Percentiles rank a stretch among this genome's conserved stretches.
phyloP scores from a whole-genome alignment of 2,888 invertebrate species.

The Dicycla oo region DNA sequence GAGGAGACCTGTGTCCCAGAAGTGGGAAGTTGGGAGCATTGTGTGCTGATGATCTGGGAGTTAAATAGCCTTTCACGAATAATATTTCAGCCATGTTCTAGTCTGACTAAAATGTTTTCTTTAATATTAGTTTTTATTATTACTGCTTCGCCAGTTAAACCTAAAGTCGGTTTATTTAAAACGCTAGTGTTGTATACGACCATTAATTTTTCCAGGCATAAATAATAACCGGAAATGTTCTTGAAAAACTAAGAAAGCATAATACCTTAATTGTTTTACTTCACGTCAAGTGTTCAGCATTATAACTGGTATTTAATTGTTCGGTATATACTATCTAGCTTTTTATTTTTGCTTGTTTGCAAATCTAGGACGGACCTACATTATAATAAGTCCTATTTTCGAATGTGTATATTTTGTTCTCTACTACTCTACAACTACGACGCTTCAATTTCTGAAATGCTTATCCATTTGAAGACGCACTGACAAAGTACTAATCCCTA shows the following conservation, averaged over 20 bases:
- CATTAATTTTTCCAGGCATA: constrained; percentile 16
- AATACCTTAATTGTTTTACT: constrained; percentile 50
- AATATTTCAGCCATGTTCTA: background rate
- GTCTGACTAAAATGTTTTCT: background rate
- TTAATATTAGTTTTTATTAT: constrained; percentile 5
- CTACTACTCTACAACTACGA: background rate
- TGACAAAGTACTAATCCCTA: constrained; percentile 32
- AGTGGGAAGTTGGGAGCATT: no score
- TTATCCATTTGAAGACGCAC: constrained; percentile 11
- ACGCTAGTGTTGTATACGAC: constrained; percentile 8
- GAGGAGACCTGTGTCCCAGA: no score
- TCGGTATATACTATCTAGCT: constrained; percentile 4
- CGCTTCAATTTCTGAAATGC: constrained; percentile 20
- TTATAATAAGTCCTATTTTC: constrained; percentile 26
- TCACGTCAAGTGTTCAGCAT: constrained; percentile 44
- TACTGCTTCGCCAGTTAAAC: background rate
- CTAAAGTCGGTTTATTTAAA: constrained; percentile 11
- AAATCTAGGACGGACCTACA: background rate
- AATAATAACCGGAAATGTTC: constrained; percentile 27
- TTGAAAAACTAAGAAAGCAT: constrained; percentile 44
- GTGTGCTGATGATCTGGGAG: background rate
- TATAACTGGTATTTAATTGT: constrained; percentile 33
- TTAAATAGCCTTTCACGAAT: no score
- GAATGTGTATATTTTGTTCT: background rate
- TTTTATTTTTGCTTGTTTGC: background rate